A percentile compares a stretch with the other conserved stretches of the same genome.
Conservation (phyloP, 2,888 invertebrate genomes). For the Caenorhabditis uteleia region DNA sequence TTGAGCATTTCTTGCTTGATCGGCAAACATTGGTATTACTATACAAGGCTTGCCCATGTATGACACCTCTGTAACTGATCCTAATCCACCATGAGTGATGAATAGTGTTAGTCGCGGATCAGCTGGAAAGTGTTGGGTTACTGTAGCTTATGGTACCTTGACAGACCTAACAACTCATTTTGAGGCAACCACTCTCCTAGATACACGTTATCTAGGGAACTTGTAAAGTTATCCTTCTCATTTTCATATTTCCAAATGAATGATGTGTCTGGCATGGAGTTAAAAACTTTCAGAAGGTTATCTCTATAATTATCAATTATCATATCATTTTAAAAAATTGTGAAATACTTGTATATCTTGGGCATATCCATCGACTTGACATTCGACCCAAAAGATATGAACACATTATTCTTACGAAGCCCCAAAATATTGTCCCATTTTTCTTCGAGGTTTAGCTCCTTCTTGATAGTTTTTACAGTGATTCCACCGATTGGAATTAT, state of each 20-base stretch:
- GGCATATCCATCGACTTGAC: conserved; percentile 35
- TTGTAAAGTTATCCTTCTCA: conserved; percentile 8
- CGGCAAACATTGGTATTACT: conserved; percentile 31
- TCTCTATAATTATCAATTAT: too few species aligned
- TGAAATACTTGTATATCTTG: conserved; percentile 21
- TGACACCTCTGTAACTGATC: conserved; percentile 12
- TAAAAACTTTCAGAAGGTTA: conserved; percentile 17
- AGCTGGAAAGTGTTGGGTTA: too few species aligned
- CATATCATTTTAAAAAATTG: too few species aligned
- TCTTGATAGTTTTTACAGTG: conserved; percentile 22
- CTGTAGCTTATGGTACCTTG: too few species aligned
- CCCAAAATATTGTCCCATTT: conserved; percentile 35
- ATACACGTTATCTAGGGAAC: conserved; percentile 42
- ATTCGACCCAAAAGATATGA: conserved; percentile 43
- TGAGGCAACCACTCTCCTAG: conserved; percentile 52
- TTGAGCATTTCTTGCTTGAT: conserved; percentile 23
- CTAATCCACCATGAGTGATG: conserved; percentile 35
- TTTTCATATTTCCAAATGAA: conserved; percentile 57
- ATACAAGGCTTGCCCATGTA: conserved; percentile 23
- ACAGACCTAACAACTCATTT: conserved; percentile 43
- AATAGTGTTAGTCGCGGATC: conserved; percentile 18
- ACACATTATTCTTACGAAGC: conserved; percentile 27
- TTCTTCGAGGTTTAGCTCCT: conserved; percentile 23
- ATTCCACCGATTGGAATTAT: conserved; percentile 41
- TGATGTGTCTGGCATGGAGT: conserved; percentile 32